Conservation (phyloP, 2,888 invertebrate species). For the Clanis bilineata region DNA sequence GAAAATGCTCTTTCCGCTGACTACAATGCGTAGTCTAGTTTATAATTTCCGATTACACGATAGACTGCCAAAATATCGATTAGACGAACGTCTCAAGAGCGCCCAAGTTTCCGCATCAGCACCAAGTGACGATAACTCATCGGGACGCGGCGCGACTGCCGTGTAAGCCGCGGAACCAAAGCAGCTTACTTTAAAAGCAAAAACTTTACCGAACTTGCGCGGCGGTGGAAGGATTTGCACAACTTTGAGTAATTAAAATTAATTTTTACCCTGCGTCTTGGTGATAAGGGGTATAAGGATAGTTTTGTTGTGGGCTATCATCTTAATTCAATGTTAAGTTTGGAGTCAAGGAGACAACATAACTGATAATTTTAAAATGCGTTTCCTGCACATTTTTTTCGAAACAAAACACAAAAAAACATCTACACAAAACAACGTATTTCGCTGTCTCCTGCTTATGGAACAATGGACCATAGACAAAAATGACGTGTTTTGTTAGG, state of each 20-base stretch:
- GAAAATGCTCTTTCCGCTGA: too few relatives aligned
- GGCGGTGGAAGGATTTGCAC: conserved; percentile 14
- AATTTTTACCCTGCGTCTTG: conserved; percentile 35
- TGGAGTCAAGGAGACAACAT: too few relatives aligned
- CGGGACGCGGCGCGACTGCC: neutral
- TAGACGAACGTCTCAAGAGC: neutral
- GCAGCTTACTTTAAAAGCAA: conserved; percentile 72
- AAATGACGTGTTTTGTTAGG: too few relatives aligned
- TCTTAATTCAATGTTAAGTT: too few relatives aligned
- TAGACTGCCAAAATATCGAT: conserved; percentile 7
- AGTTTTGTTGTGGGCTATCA: neutral
- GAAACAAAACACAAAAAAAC: too few relatives aligned
- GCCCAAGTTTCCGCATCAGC: neutral
- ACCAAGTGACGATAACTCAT: conserved; percentile 1
- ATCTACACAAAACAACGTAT: too few relatives aligned
- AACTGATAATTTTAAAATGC: too few relatives aligned
- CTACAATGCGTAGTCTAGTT: too few relatives aligned
- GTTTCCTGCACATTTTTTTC: too few relatives aligned
- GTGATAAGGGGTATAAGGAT: neutral
- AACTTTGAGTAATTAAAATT: conserved; percentile 36
- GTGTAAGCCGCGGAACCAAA: conserved; percentile 36
- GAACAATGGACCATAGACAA: too few relatives aligned
- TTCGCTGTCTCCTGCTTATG: too few relatives aligned
- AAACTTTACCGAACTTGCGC: conserved; percentile 33
- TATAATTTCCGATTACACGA: neutral